Base-by-base conservation (phyloP, 2,888 invertebrate species). In the Diarsia rubi region DNA sequence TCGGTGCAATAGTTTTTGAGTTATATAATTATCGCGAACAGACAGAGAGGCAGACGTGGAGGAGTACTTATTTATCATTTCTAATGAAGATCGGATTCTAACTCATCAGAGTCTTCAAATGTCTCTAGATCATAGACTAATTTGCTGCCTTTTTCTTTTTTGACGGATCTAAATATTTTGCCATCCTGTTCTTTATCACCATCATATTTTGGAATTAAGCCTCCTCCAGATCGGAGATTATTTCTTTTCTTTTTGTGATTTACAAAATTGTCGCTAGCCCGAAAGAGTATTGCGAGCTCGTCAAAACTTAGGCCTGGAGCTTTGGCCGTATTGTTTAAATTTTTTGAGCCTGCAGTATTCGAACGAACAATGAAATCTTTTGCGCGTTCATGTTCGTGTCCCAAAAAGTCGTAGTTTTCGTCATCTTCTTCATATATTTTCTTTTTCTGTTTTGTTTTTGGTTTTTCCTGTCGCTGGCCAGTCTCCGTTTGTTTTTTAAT, bases 81-180 rank as follows among this genome's bases (percentile, higher is more conserved):
- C 8, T 37, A 37, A 1, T 37, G 37, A 37, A 69, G 19, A 78
- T 8, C 2, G 68, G 60, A 12, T 65, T 31, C 27, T 12, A 82
- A n/a, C 0, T 0, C 57, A 0, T 37, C 63, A 1, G 2, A 24
- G 2, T 68, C 73, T 2, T 75, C 60, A 42, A 65, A 63, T 0
- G 68, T 24, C 49, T 81, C 82, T 0, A 81, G n/a, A 31, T 78
- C 74, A 37, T 74, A 78, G 8, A 74, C 0, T 3, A 82, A 57
- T 4, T 60, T 54, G 0, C 16, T 21, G 0, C n/a, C 31, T 0
- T 54, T 31, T 3, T 73, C 67, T 0, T 44, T 45, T 16, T 27
- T 67, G 6, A 19, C 0, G 3, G 75, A 4, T 47, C 59, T 42
- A 31, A 75, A 14, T 0, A 16, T 5, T 44, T 3, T 42, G 3